These are phyloP conservation scores for Monomorium pharaonis DNA, from an alignment of 1,140 invertebrate species.

Conservation along the genomic window DNA sequence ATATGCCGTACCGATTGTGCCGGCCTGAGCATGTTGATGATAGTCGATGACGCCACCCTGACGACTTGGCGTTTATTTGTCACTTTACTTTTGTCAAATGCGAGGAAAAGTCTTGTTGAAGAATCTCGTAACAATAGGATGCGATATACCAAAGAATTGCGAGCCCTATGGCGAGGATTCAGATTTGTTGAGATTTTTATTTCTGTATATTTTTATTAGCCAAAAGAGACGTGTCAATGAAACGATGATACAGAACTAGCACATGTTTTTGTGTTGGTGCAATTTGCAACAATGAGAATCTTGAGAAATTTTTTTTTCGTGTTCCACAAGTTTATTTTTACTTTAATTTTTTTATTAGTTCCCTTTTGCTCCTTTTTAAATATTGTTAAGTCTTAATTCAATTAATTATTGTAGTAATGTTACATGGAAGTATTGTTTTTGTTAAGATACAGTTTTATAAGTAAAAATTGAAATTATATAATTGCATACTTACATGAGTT, in stretches of 20 bases:
- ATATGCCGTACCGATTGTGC: conserved; percentile 44
- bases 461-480: not conserved
- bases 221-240: not conserved
- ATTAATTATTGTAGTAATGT: not conserved
- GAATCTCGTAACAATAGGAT: not conserved
- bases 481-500: not conserved
- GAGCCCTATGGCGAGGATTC: not conserved
- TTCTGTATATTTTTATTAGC: conserved; percentile 5
- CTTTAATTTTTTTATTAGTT: not conserved
- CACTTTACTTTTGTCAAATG: not conserved
- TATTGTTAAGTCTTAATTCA: not conserved
- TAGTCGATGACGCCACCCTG: conserved; percentile 30
- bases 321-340: not conserved
- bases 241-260: not conserved
- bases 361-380: not conserved
- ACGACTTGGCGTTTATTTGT: conserved; percentile 3
- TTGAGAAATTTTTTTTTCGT: not conserved
- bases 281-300: too few relatives aligned
- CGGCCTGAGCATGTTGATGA: conserved; percentile 54
- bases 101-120: not conserved
- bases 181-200: not conserved
- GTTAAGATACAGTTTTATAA: not conserved
- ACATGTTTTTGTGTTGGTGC: not conserved
- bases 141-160: not conserved
- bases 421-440: not conserved